Percentiles rank a stretch among this genome's conserved stretches.
Evolutionary conservation across 2,888 invertebrate genomes (phyloP).

Genomic region (Dysmachus trigonus): DNA sequence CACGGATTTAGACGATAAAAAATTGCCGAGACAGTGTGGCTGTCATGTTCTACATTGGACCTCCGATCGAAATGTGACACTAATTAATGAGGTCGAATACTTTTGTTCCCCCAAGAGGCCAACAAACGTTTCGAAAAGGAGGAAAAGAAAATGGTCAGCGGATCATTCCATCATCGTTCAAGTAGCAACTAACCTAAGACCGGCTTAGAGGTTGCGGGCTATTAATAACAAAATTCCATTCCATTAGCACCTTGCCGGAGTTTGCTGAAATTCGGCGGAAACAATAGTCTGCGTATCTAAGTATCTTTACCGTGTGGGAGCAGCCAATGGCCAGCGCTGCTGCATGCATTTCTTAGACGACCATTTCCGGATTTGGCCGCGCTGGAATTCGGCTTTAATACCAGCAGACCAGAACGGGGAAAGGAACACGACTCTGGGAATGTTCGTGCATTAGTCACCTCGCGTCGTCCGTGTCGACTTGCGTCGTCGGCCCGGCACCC

Average conservation of each 20-base stretch:
- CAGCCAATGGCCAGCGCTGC: background rate
- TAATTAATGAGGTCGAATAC: background rate
- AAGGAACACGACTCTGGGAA: conserved; percentile 6
- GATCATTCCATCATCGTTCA: background rate
- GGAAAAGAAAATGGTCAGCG: background rate
- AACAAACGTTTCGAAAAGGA: background rate
- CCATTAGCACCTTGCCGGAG: background rate
- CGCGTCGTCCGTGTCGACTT: background rate
- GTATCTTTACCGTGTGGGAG: background rate
- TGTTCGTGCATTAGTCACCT: conserved; percentile 15
- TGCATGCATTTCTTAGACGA: background rate
- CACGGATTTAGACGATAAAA: background rate
- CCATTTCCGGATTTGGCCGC: conserved; percentile 15
- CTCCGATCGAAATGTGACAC: background rate
- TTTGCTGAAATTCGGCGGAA: background rate
- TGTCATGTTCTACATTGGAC: background rate
- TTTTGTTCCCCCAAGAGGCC: background rate
- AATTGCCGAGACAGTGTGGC: background rate
- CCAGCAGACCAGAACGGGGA: conserved; percentile 4
- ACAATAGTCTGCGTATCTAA: background rate
- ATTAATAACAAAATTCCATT: background rate
- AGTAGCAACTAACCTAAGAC: background rate
- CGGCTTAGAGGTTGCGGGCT: background rate
- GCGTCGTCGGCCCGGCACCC: background rate
- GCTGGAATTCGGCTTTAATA: background rate